Evolutionary conservation across 2,113 vertebrate species (phyloP), one percentile per base, ranked within the genome.

Genomic region (Paracyprichromis sp.): DNA sequence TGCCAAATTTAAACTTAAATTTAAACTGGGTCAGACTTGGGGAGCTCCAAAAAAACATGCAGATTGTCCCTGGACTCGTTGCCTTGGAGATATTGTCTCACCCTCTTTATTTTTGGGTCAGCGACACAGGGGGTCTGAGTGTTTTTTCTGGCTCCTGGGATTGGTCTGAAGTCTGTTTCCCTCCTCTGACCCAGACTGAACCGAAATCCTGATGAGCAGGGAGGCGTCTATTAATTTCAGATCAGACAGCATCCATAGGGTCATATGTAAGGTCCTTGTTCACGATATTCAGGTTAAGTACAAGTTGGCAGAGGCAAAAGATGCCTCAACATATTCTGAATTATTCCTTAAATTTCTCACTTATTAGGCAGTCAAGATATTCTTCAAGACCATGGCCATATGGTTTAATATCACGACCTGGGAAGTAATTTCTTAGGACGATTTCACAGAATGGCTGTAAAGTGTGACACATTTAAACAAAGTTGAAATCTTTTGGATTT

Each of bases 11-110:
- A 45, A 45, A 76, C 24, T 38, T 66, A 26, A 26, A 26, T 26
- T 26, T 26, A 26, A 26, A 26, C 84, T 38, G 50, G 79, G 87
- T 89, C 86, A 85, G 50, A 82, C 88, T 79, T 89, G 11, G 91
- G 85, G 90, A 87, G 83, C 21, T 45, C 73, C 45, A 88, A 80
- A 79, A 40, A 50, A 57, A 80, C 86, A 69, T 40, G 50, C 83
- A 82, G 59, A 83, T 83, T 91, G 91, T 93, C 85, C 81, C 82
- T 81, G 80, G 89, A 82, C 88, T 83, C 5, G 94, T 95, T 95
- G 93, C 92, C 93, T 61, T 93, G 93, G 94, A 86, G 87, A 96
- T 87, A 69, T 61, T 80, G 86, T 94, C 71, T 80, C 76, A 61
- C 87, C 47, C 34, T 88, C 83, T 90, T 92, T 93, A 90, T 92